Base-by-base conservation (phyloP, 2,797 vertebrate species). In the Salmo trutta region DNA sequence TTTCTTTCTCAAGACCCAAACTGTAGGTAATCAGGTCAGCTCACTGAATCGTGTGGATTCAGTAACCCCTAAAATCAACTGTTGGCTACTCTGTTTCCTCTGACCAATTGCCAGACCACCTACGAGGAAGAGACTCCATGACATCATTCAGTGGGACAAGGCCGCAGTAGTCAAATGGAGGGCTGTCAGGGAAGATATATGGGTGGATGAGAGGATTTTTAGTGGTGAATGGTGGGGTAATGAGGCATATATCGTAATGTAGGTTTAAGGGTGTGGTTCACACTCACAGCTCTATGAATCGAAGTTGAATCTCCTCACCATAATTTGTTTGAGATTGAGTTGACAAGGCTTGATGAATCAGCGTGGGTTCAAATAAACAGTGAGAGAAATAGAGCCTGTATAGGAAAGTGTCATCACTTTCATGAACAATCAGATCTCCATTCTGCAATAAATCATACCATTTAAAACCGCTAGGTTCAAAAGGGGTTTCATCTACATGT, bases 401-500 rank as follows among this genome's bases (percentile, higher is more conserved):
- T 78, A 73, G 77, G 29, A 71, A 77, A 75, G 70, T 87, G 80
- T 81, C 87, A 82, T 84, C 68, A 21, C 53, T 74, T 89, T 82
- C 81, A 83, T 83, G 85, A 87, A 81, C 84, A 90, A 86, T 89
- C 88, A 84, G 65, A 70, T 82, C 81, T 68, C 78, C 4, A 74
- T 66, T 81, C 79, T 27, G 72, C 52, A 81, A 81, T 90, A 83
- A 87, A 89, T 88, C 86, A 84, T 75, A 77, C 27, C 8, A 81
- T 87, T 88, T 85, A 81, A 85, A 82, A 79, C 79, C 72, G 1
- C 29, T 31, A 77, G 71, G 73, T 82, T 93, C 93, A 90, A 94
- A 93, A 92, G 80, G 81, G 74, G 78, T 80, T 87, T 91, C 92
- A 94, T 93, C 91, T 91, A 72, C 78, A 75, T 94, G 94, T 94